Percentiles rank a stretch among this genome's conserved stretches.
These are phyloP conservation scores for Cordilura impudica DNA, from an alignment of 2,888 invertebrate species.

Conservation along the genomic window DNA sequence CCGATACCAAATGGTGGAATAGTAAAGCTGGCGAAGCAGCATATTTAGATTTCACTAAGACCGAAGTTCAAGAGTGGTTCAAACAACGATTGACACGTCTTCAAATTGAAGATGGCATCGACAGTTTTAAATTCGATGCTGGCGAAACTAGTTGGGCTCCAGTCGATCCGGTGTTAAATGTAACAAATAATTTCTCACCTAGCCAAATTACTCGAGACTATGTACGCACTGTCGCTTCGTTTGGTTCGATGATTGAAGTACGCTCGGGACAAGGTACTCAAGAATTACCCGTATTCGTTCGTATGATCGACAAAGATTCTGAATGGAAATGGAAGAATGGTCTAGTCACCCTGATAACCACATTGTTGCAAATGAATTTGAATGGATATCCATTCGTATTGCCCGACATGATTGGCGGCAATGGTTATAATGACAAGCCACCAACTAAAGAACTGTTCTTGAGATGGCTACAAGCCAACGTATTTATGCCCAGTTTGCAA, in stretches of 20 bases:
- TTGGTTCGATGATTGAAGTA: conserved; percentile 83
- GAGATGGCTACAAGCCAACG: conserved; percentile 86
- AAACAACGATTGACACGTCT: conserved; percentile 79
- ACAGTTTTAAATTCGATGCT: conserved; percentile 88
- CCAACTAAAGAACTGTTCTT: conserved; percentile 82
- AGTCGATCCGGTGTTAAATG: conserved; percentile 80
- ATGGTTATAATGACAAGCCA: conserved; percentile 80
- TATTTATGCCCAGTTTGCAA: conserved; percentile 88
- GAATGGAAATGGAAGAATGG: conserved; percentile 83
- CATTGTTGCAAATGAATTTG: conserved; percentile 77
- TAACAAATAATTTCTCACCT: conserved; percentile 78
- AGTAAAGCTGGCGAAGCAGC: conserved; percentile 78
- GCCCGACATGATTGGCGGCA: conserved; percentile 87
- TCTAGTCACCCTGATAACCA: conserved; percentile 83
- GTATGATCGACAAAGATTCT: conserved; percentile 87
- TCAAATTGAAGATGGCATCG: conserved; percentile 82
- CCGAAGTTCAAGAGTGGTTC: conserved; percentile 81
- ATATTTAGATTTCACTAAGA: conserved; percentile 84
- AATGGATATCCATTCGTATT: conserved; percentile 82
- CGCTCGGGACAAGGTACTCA: conserved; percentile 83
- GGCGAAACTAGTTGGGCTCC: conserved; percentile 85
- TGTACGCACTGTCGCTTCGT: conserved; percentile 79
- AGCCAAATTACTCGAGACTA: conserved; percentile 79
- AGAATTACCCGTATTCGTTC: conserved; percentile 82
- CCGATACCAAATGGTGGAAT: conserved; percentile 79